These are phyloP conservation scores for Scaptomyza graminum DNA, from an alignment of 1,140 invertebrate genomes.

Conservation along the genomic window DNA sequence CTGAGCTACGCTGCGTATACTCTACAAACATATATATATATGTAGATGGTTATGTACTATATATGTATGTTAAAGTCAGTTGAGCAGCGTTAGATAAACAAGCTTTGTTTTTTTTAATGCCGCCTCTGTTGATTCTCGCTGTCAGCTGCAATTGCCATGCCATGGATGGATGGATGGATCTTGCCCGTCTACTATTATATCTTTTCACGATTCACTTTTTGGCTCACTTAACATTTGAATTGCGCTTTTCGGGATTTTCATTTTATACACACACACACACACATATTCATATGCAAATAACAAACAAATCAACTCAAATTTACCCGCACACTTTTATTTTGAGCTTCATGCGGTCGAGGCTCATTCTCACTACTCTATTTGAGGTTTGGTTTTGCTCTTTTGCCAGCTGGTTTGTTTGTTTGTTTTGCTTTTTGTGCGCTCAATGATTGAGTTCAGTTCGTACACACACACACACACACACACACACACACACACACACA, in stretches of 20 bases:
- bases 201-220: not conserved
- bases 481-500: not conserved
- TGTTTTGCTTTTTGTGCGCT: constrained; percentile 42
- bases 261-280: constrained; percentile 8
- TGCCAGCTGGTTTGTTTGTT: constrained; percentile 40
- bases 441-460: constrained; percentile 58
- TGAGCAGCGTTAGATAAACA: constrained; percentile 31
- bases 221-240: constrained; percentile 47
- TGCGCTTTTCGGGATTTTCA: constrained; percentile 73
- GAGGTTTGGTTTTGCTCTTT: constrained; percentile 18
- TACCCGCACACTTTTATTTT: constrained; percentile 31
- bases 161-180: not conserved
- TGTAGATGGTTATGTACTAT: too few relatives aligned
- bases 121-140: constrained; percentile 6
- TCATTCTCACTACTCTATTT: constrained; percentile 28
- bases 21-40: not conserved
- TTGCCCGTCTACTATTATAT: constrained; percentile 3
- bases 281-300: constrained; percentile 52
- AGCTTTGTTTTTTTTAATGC: constrained; percentile 32
- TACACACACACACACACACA: not conserved
- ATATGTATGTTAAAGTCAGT: constrained; percentile 15
- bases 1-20: constrained; percentile 56
- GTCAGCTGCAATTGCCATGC: not conserved
- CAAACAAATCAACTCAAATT: constrained; percentile 78
- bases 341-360: constrained; percentile 13